Evolutionary conservation across 1,140 invertebrate genomes (phyloP).

Genomic region (Vanessa atalanta): DNA sequence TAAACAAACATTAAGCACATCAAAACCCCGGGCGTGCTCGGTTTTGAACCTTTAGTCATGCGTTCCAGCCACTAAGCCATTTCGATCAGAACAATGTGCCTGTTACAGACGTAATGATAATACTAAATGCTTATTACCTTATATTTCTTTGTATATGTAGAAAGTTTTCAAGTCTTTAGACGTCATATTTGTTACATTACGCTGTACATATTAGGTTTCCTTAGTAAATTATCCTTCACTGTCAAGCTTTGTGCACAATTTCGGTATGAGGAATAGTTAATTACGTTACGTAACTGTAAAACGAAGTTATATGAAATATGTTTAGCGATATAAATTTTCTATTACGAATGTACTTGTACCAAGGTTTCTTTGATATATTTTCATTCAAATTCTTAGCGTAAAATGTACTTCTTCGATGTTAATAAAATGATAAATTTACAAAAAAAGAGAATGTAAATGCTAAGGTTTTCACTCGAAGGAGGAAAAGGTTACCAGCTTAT

Average conservation of each 20-base stretch:
- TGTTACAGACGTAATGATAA: too few relatives aligned
- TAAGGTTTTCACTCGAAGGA: too few relatives aligned
- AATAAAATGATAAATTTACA: too few relatives aligned
- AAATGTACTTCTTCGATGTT: too few relatives aligned
- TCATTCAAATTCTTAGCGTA: too few relatives aligned
- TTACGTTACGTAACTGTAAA: conserved; percentile 22
- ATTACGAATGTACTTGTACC: not conserved
- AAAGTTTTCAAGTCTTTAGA: not conserved
- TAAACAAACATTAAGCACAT: too few relatives aligned
- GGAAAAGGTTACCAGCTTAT: too few relatives aligned
- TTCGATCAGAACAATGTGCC: too few relatives aligned
- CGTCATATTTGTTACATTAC: conserved; percentile 16
- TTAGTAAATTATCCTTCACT: conserved; percentile 29
- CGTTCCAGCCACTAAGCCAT: too few relatives aligned
- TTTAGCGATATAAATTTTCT: not conserved
- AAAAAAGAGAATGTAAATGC: too few relatives aligned
- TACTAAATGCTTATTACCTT: not conserved
- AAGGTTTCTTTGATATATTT: not conserved
- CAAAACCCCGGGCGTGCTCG: too few relatives aligned
- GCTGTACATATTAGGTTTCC: conserved; percentile 13
- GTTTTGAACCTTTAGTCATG: too few relatives aligned
- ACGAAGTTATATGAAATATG: conserved; percentile 11
- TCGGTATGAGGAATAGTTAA: conserved; percentile 29
- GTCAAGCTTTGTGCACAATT: conserved; percentile 27
- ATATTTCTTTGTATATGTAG: not conserved